phyloP scores from a whole-genome alignment of 2,888 invertebrate genomes.

The Dilophus febrilis region DNA sequence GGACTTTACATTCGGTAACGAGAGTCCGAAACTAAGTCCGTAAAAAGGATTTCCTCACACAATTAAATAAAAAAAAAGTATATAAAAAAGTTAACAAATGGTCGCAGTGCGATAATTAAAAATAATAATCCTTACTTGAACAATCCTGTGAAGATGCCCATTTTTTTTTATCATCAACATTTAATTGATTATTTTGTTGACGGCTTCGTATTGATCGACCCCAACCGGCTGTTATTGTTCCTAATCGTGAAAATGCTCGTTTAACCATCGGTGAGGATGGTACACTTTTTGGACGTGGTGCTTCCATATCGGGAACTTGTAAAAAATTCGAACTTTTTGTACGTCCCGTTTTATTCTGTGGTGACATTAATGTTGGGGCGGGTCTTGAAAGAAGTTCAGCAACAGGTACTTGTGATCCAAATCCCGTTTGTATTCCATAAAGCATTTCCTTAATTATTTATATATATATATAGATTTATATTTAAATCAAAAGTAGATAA shows the following conservation, averaged over 20 bases:
- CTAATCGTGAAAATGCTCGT: slow-evolving; percentile 75
- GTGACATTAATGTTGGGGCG: slow-evolving; percentile 70
- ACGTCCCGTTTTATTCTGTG: slow-evolving; percentile 67
- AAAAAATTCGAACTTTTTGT: slow-evolving; percentile 83
- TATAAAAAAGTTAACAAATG: slow-evolving; percentile 3
- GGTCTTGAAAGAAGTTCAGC: slow-evolving; percentile 74
- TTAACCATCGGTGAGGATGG: slow-evolving; percentile 90
- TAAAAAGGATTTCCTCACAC: no score
- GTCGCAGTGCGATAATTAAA: no score
- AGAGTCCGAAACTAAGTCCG: no score
- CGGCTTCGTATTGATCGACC: slow-evolving; percentile 55
- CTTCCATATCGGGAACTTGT: slow-evolving; percentile 80
- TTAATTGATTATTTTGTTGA: slow-evolving; percentile 66
- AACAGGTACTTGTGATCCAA: slow-evolving; percentile 84
- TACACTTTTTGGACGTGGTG: slow-evolving; percentile 73
- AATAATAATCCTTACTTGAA: slow-evolving; percentile 49
- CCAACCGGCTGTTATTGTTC: slow-evolving; percentile 82
- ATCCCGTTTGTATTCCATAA: slow-evolving; percentile 85
- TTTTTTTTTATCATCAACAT: slow-evolving; percentile 77
- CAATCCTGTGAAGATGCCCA: slow-evolving; percentile 87
- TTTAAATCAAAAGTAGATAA: no score
- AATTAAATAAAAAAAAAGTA: slow-evolving; percentile 10
- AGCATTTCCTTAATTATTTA: slow-evolving; percentile 52
- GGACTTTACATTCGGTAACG: no score
- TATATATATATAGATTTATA: no score